phyloP scores from a whole-genome alignment of 2,888 invertebrate genomes.

The Lobophora halterata region DNA sequence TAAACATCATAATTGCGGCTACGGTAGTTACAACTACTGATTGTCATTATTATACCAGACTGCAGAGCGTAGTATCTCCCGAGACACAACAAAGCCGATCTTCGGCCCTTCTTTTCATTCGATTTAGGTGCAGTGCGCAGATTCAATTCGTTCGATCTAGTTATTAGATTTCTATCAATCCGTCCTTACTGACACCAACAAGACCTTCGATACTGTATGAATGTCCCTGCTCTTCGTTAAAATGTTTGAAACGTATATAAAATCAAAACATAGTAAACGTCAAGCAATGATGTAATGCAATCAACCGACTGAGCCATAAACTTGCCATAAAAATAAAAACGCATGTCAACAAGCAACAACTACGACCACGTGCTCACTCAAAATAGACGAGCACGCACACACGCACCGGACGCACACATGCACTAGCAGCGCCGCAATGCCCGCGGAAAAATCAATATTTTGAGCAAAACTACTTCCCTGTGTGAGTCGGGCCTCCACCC shows the following conservation, averaged over 20 bases:
- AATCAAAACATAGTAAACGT: slow-evolving; percentile 37
- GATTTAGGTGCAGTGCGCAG: too few species aligned
- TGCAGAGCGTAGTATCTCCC: too few species aligned
- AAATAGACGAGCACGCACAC: slow-evolving; percentile 70
- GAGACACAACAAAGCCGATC: too few species aligned
- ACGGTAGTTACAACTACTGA: too few species aligned
- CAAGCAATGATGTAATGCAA: slow-evolving; percentile 61
- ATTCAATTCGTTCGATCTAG: too few species aligned
- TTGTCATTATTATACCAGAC: too few species aligned
- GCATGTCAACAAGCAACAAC: slow-evolving; percentile 77
- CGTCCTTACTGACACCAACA: too few species aligned
- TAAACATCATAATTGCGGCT: too few species aligned
- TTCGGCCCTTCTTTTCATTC: too few species aligned
- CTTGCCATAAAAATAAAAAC: slow-evolving; percentile 74
- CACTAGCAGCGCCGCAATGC: slow-evolving; percentile 53
- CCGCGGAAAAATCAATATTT: slow-evolving; percentile 80
- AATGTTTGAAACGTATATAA: slow-evolving; percentile 14
- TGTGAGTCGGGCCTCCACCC: slow-evolving; percentile 56
- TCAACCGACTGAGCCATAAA: slow-evolving; percentile 58
- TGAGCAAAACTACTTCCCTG: slow-evolving; percentile 80
- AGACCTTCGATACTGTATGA: neutral
- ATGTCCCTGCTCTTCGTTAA: slow-evolving; percentile 5
- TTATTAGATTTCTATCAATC: too few species aligned
- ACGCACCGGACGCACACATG: slow-evolving; percentile 33
- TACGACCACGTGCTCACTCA: slow-evolving; percentile 76